Conservation (phyloP, 1,140 invertebrate genomes). For the Oreohelix idahoensis region DNA sequence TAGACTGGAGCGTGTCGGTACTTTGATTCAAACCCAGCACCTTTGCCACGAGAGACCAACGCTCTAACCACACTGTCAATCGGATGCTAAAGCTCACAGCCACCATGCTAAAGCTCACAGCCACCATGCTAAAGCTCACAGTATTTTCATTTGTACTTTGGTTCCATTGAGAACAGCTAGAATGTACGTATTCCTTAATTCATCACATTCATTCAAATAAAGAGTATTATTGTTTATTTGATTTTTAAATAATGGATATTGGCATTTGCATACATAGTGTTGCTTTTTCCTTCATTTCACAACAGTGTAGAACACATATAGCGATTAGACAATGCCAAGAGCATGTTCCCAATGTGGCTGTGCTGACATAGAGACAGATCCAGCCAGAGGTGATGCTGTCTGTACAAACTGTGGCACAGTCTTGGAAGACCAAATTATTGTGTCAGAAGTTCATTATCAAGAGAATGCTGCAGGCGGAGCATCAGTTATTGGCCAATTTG, state of each 20-base stretch:
- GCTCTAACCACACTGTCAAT: no score
- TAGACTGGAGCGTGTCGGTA: no score
- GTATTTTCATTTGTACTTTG: not conserved
- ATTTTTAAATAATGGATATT: not conserved
- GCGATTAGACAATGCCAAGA: constrained; percentile 54
- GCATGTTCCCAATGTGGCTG: constrained; percentile 92
- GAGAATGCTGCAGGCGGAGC: constrained; percentile 91
- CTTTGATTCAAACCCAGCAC: no score
- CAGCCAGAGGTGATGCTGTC: constrained; percentile 92
- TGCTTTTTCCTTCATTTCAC: not conserved
- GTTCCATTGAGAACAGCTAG: not conserved
- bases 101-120: no score
- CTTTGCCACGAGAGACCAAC: no score
- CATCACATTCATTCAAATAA: not conserved
- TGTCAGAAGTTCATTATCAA: constrained; percentile 95
- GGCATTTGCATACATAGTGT: not conserved
- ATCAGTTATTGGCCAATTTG: constrained; percentile 92
- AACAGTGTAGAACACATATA: not conserved
- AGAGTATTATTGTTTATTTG: not conserved
- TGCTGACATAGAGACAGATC: constrained; percentile 94
- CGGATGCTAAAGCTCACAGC: no score
- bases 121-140: no score
- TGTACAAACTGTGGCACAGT: constrained; percentile 97
- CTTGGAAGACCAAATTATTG: constrained; percentile 95
- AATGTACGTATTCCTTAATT: not conserved